These are phyloP conservation scores for Lasius fuliginosus DNA, from an alignment of 2,888 invertebrate species.

Conservation along the genomic window DNA sequence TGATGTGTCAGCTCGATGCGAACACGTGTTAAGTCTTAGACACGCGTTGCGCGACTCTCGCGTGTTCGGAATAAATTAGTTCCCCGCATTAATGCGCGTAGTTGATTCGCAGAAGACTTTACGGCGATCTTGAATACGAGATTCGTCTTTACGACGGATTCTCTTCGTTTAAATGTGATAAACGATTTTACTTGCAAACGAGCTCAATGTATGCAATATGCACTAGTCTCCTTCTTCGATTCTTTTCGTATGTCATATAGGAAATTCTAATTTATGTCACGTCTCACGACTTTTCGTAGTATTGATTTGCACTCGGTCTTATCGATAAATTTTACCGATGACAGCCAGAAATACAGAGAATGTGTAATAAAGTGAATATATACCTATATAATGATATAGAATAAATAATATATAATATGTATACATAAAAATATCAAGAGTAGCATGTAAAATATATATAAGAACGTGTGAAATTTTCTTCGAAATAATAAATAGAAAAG, in stretches of 20 bases:
- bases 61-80: conserved; percentile 50
- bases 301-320: not conserved
- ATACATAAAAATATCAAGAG: not conserved
- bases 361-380: not conserved
- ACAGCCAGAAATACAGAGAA: not conserved
- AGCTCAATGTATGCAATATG: conserved; percentile 31
- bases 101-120: conserved; percentile 30
- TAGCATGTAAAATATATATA: not conserved
- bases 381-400: not conserved
- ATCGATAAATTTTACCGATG: conserved; percentile 9
- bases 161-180: conserved; percentile 37
- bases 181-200: conserved; percentile 52
- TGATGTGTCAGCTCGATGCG: not conserved
- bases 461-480: not conserved
- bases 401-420: not conserved
- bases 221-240: conserved; percentile 17
- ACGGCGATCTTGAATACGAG: conserved; percentile 39
- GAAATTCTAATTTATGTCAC: conserved; percentile 35
- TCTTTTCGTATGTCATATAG: conserved; percentile 14
- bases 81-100: conserved; percentile 2
- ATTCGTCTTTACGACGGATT: not conserved
- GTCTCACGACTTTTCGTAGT: not conserved
- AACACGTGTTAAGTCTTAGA: conserved; percentile 49
- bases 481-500: not conserved
- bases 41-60: conserved; percentile 15